These are phyloP conservation scores for Meriones unguiculatus DNA, from an alignment of 2,113 vertebrate species.

Conservation along the genomic window DNA sequence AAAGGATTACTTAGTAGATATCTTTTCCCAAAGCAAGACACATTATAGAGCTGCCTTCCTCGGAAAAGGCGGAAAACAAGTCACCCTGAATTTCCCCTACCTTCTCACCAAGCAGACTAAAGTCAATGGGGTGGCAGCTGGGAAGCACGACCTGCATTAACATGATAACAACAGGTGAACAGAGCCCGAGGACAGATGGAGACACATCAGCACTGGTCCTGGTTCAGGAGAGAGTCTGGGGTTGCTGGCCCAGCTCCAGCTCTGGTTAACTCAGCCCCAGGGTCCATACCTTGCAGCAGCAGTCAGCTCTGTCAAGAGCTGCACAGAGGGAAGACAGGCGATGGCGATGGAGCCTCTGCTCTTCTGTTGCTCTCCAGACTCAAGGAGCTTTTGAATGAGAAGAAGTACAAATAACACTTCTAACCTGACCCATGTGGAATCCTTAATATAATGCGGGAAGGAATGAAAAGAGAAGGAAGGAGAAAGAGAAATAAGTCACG, in stretches of 20 bases:
- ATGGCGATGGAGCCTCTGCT: neutral
- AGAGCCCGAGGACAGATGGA: neutral
- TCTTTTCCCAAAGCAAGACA: constrained; percentile 58
- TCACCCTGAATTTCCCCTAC: neutral
- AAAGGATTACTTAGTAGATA: constrained; percentile 14
- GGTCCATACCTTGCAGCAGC: neutral
- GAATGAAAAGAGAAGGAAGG: neutral
- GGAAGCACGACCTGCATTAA: constrained; percentile 55
- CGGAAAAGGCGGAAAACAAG: constrained; percentile 8
- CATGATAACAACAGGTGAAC: neutral
- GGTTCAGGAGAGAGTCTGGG: constrained; percentile 27
- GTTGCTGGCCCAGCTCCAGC: neutral
- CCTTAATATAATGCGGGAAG: neutral
- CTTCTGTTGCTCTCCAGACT: neutral
- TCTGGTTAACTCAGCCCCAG: constrained; percentile 20
- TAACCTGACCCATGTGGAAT: neutral
- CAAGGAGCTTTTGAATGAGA: neutral
- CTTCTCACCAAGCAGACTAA: neutral
- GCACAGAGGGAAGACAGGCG: neutral
- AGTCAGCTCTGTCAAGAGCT: neutral
- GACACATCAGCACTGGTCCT: neutral
- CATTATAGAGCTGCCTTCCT: neutral
- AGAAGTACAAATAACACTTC: neutral
- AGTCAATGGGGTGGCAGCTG: constrained; percentile 3
- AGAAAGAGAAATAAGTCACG: neutral